These are phyloP conservation scores for Holotrichia oblita DNA, from an alignment of 1,140 invertebrate species.

Conservation along the genomic window DNA sequence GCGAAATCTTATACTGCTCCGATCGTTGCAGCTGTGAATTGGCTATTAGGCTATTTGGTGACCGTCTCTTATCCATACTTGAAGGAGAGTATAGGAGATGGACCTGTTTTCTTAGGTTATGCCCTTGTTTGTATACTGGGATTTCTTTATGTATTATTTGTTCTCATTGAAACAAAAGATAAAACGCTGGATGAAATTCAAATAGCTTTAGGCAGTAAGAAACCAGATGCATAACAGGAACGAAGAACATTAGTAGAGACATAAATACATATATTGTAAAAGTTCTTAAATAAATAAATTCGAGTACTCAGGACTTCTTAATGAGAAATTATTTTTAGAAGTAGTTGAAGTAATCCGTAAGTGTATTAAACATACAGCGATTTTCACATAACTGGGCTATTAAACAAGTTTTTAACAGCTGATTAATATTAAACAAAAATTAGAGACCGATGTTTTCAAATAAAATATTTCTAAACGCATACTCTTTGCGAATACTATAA, in stretches of 20 bases:
- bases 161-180: constrained; percentile 79
- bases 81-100: constrained; percentile 65
- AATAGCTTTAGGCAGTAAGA: background rate
- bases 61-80: constrained; percentile 72
- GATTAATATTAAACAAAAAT: no score
- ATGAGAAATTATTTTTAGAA: background rate
- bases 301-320: background rate
- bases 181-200: constrained; percentile 75
- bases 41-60: constrained; percentile 75
- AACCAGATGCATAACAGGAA: background rate
- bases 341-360: no score
- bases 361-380: no score
- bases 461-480: no score
- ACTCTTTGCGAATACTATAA: no score
- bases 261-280: background rate
- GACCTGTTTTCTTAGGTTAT: constrained; percentile 71
- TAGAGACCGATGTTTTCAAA: no score
- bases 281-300: background rate
- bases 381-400: no score
- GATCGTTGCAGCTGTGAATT: constrained; percentile 73
- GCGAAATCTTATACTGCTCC: constrained; percentile 72
- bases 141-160: constrained; percentile 70
- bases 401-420: no score
- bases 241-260: background rate
- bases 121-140: constrained; percentile 68